A percentile compares a stretch with the other conserved stretches of the same genome.
phyloP scores from a whole-genome alignment of 2,797 vertebrate species.

The Sebastes miniatus region DNA sequence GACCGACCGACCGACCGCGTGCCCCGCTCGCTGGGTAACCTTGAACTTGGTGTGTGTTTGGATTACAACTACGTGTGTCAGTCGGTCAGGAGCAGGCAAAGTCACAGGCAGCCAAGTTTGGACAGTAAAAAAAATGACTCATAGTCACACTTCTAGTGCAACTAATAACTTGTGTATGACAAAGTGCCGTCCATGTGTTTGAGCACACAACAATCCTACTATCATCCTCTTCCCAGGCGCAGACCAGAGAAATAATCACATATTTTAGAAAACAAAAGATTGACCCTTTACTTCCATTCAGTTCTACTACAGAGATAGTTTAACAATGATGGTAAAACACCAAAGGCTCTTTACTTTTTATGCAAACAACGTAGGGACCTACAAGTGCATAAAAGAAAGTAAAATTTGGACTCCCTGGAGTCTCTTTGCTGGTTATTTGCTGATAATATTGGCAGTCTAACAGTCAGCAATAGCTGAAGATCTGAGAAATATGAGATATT shows the following conservation, averaged over 20 bases:
- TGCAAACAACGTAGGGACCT: not conserved
- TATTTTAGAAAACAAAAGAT: slow-evolving; percentile 8
- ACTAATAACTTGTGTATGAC: not conserved
- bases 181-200: not conserved
- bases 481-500: not conserved
- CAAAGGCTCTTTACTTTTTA: not conserved
- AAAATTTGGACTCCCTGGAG: not conserved
- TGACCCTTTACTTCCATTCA: not conserved
- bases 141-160: not conserved
- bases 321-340: not conserved
- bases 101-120: not conserved
- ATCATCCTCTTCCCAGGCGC: not conserved
- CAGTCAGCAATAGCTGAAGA: not conserved
- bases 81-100: not conserved
- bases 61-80: not conserved
- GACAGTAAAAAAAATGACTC: not conserved
- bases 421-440: not conserved
- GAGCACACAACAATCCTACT: not conserved
- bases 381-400: not conserved
- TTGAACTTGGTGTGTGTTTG: not conserved
- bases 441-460: not conserved
- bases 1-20: not conserved
- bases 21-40: not conserved
- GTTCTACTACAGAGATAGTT: not conserved
- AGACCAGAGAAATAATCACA: not conserved